Evolutionary conservation across 2,113 vertebrate genomes (phyloP).

Genomic region (Heterotilapia buettikoferi): DNA sequence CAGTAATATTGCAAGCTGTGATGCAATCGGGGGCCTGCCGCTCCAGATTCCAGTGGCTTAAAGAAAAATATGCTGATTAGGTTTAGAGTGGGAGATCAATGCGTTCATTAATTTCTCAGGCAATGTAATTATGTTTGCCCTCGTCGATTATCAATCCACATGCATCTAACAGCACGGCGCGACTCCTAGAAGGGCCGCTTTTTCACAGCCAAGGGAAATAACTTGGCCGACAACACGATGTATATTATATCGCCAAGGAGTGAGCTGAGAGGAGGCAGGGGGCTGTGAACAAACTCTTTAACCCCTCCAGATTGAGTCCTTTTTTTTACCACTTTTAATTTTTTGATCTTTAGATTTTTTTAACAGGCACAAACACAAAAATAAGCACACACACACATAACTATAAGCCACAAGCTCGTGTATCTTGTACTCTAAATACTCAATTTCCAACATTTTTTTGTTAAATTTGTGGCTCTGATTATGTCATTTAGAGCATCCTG

Average conservation of each 20-base stretch:
- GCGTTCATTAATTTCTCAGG: conserved; percentile 49
- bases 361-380: neutral
- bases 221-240: neutral
- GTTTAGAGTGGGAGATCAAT: conserved; percentile 51
- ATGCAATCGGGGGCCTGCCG: neutral
- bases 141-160: conserved; percentile 44
- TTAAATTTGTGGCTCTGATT: rapidly evolving
- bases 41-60: neutral
- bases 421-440: neutral
- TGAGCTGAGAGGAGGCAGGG: neutral
- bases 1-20: neutral
- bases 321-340: neutral
- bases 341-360: neutral
- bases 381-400: neutral
- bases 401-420: neutral
- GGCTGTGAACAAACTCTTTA: neutral
- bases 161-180: conserved; percentile 6
- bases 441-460: neutral
- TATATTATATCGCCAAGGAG: neutral
- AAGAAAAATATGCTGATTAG: conserved; percentile 40
- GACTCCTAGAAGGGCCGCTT: neutral
- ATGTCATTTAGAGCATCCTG: neutral
- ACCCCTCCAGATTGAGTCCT: neutral
- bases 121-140: conserved; percentile 49
- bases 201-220: conserved; percentile 9